Base-by-base conservation (phyloP, 1,140 invertebrate genomes). In the Pantala flavescens region DNA sequence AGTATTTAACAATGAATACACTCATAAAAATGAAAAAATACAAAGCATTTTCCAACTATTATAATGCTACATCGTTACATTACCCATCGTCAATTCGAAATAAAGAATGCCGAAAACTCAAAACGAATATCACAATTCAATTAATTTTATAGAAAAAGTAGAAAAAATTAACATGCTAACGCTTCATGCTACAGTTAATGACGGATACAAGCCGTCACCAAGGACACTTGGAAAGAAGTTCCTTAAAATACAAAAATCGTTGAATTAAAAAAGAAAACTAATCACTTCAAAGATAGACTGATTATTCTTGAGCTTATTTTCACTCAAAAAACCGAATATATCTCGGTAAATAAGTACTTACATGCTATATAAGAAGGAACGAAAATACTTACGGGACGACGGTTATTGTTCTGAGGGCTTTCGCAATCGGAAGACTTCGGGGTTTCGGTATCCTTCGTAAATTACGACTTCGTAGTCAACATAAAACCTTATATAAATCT, bases 401-500 rank as follows among this genome's bases (percentile, higher is more conserved):
- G n/a, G 49, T 63, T 63, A 19, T 16, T 63, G 49, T 63, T 63
- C 49, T 63, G 49, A 63, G 49, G 49, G 49, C 49, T 63, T 63
- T 63, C 49, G 49, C 49, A 63, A 63, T 63, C 49, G 49, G 49
- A 63, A 63, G 49, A 63, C 49, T 63, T 63, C 49, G 49, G 49
- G 49, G 5, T 12, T 63, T 63, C 49, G 49, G 49, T 63, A 19
- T 21, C 16, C 49, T 63, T 63, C 49, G 49, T 63, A 63, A 63
- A 63, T 63, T 63, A 21, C n/a, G 49, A 63, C 49, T 63, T 14
- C n/a, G 12, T 19, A 14, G 49, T 7, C 49, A 63, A 63, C 3
- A 63, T 63, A 63, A 63, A 63, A 63, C 49, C 12, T 19, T 7
- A 7, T 63, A 1, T 7, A 21, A 63, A 63, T 36, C 9, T 36